Percentiles rank a stretch among this genome's conserved stretches.
phyloP scores from a whole-genome alignment of 2,888 invertebrate species.

The Ennomos fuscantarius region DNA sequence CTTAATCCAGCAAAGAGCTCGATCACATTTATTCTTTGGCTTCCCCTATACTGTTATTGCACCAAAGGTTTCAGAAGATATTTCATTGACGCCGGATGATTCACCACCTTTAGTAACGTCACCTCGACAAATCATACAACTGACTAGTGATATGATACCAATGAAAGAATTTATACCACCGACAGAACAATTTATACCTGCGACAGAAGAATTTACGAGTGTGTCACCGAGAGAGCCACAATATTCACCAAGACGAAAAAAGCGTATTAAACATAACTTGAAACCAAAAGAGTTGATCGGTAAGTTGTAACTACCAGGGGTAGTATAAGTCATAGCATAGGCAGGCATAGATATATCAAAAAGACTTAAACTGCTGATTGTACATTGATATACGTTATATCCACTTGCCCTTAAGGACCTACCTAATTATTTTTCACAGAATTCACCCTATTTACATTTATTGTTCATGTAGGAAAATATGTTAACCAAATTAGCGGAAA shows the following conservation, averaged over 20 bases:
- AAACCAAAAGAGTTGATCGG: constrained; percentile 26
- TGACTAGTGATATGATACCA: not conserved
- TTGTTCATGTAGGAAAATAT: too few relatives aligned
- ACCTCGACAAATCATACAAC: not conserved
- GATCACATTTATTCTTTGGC: constrained; percentile 4
- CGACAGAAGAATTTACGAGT: not conserved
- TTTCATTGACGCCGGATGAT: not conserved
- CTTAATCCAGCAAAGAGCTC: constrained; percentile 3
- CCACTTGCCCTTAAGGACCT: too few relatives aligned
- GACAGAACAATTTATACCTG: constrained; percentile 7
- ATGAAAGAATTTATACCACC: not conserved
- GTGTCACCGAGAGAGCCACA: constrained; percentile 4
- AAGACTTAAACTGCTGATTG: too few relatives aligned
- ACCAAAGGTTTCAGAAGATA: constrained; percentile 8
- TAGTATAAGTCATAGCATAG: too few relatives aligned
- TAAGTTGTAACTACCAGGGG: not conserved
- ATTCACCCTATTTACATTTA: too few relatives aligned
- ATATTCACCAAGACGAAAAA: constrained; percentile 17
- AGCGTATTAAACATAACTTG: constrained; percentile 17
- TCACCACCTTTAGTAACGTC: constrained; percentile 13
- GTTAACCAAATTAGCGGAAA: too few relatives aligned
- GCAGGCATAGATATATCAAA: too few relatives aligned
- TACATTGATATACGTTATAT: too few relatives aligned
- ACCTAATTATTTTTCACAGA: too few relatives aligned
- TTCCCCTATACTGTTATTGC: constrained; percentile 13